A percentile compares a stretch with the other conserved stretches of the same genome.
Conservation (phyloP, 2,797 vertebrate species). For the Fistularia commersonii region DNA sequence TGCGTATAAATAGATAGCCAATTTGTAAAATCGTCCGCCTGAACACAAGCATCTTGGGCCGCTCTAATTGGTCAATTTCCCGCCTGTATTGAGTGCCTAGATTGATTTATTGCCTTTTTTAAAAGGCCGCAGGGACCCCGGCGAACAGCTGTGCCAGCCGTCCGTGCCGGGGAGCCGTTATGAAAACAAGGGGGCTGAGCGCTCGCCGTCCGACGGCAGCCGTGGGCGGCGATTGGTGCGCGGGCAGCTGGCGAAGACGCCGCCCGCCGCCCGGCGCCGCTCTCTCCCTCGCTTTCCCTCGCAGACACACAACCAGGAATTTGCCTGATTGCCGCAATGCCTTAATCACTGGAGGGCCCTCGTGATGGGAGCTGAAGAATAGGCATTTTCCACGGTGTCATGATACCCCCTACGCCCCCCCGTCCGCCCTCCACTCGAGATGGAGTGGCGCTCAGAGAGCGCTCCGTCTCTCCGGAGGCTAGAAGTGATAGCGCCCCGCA, state of each 20-base stretch:
- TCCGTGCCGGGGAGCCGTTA: constrained; percentile 69
- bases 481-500: constrained; percentile 71
- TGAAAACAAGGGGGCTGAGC: constrained; percentile 75
- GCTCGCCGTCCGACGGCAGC: constrained; percentile 66
- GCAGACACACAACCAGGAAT: constrained; percentile 47
- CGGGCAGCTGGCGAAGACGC: constrained; percentile 73
- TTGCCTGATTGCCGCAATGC: constrained; percentile 70
- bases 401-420: constrained; percentile 28
- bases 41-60: constrained; percentile 84
- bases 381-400: constrained; percentile 56
- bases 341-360: constrained; percentile 55
- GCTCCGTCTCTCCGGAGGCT: constrained; percentile 56
- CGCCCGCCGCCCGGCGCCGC: constrained; percentile 73
- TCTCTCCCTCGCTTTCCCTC: constrained; percentile 15
- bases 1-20: constrained; percentile 82
- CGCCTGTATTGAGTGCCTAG: constrained; percentile 83
- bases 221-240: constrained; percentile 51
- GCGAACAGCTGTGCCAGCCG: constrained; percentile 80
- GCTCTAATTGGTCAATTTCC: constrained; percentile 87
- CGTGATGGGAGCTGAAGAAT: constrained; percentile 66
- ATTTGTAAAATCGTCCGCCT: constrained; percentile 83
- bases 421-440: constrained; percentile 46
- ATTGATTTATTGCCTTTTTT: constrained; percentile 88
- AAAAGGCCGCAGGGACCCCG: constrained; percentile 77
- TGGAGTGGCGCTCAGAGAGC: constrained; percentile 55